Evolutionary conservation across 2,888 invertebrate genomes (phyloP).

Genomic region (Ormyrus rosae): DNA sequence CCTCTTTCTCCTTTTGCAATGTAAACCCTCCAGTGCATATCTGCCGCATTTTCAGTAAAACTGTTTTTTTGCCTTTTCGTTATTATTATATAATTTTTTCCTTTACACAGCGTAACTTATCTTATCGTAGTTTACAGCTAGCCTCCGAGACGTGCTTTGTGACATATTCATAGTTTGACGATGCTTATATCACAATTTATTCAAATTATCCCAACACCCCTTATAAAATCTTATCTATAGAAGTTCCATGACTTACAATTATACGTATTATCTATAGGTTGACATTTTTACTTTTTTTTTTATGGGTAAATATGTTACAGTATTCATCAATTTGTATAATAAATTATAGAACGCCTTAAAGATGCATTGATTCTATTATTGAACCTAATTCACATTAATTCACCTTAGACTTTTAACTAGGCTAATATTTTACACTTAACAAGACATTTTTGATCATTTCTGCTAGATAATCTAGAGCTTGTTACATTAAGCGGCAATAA

Average conservation of each 20-base stretch:
- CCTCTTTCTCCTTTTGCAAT: not conserved
- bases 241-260: constrained; percentile 5
- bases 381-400: too few species aligned
- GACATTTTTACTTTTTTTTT: constrained; percentile 10
- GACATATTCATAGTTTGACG: constrained; percentile 26
- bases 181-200: constrained; percentile 50
- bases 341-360: not conserved
- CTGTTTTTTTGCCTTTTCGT: not conserved
- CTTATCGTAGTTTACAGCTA: constrained; percentile 35
- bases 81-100: constrained; percentile 19
- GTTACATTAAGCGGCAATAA: too few species aligned
- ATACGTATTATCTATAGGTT: not conserved
- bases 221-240: constrained; percentile 19
- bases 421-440: too few species aligned
- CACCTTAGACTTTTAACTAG: too few species aligned
- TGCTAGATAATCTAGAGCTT: too few species aligned
- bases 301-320: constrained; percentile 29
- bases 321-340: constrained; percentile 9
- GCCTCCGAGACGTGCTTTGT: constrained; percentile 45
- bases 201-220: constrained; percentile 20
- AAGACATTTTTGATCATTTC: too few species aligned
- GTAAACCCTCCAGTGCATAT: constrained; percentile 51
- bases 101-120: constrained; percentile 10
- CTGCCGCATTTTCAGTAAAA: constrained; percentile 18
- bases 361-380: too few species aligned